phyloP scores from a whole-genome alignment of 2,113 vertebrate species.

The Pseudolaguvia tuberculata region DNA sequence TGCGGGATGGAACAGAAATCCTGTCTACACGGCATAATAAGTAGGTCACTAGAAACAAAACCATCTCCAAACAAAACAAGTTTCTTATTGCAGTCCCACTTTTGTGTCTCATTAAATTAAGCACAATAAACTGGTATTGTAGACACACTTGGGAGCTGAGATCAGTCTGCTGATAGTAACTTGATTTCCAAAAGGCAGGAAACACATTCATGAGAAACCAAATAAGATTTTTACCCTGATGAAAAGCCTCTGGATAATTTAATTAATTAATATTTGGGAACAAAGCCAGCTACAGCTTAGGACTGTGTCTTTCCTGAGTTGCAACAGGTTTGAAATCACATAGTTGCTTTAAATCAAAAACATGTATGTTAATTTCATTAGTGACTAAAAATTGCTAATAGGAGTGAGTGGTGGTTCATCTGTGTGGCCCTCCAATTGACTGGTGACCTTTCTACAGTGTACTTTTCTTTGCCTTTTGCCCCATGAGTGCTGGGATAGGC shows the following conservation, averaged over 20 bases:
- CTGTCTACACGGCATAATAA: constrained; percentile 39
- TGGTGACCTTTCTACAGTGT: too few species aligned
- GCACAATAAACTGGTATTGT: constrained; percentile 39
- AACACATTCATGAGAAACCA: constrained; percentile 41
- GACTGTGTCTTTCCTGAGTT: too few species aligned
- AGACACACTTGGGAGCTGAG: constrained; percentile 15
- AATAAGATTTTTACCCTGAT: constrained; percentile 34
- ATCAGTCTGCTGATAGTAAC: constrained; percentile 40
- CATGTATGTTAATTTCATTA: too few species aligned
- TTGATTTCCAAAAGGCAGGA: constrained; percentile 46
- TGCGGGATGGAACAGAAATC: constrained; percentile 46
- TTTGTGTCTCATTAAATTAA: constrained; percentile 33
- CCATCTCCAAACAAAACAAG: neutral
- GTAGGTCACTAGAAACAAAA: constrained; percentile 23
- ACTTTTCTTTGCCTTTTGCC: too few species aligned
- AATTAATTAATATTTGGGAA: constrained; percentile 31
- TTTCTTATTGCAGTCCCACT: constrained; percentile 28
- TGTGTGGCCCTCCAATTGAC: too few species aligned
- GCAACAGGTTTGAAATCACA: too few species aligned
- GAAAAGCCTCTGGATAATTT: neutral
- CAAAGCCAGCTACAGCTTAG: neutral
- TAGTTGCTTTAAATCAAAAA: too few species aligned
- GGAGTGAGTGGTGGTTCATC: too few species aligned
- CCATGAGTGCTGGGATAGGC: too few species aligned
- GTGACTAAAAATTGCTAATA: too few species aligned